phyloP scores from a whole-genome alignment of 2,113 vertebrate genomes.

The Anseranas semipalmata region DNA sequence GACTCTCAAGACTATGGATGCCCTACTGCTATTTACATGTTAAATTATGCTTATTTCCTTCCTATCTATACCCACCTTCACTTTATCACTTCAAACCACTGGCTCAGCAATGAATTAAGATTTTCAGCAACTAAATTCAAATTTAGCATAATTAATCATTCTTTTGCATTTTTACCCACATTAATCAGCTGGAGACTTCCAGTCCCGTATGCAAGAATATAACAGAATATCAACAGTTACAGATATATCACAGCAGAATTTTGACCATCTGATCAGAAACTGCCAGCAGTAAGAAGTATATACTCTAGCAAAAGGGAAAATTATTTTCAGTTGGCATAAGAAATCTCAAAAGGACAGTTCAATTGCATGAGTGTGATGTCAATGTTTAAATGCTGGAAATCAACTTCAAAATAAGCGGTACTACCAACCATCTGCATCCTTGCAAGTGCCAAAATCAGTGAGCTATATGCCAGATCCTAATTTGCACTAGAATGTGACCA shows the following conservation, averaged over 20 bases:
- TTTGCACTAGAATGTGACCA: neutral
- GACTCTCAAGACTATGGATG: neutral
- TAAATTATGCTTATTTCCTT: neutral
- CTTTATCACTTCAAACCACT: neutral
- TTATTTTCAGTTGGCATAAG: neutral
- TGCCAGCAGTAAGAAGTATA: neutral
- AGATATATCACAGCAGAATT: neutral
- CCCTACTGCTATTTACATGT: neutral
- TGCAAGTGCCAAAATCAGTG: neutral
- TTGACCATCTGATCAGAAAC: neutral
- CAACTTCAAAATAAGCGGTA: neutral
- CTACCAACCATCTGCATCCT: neutral
- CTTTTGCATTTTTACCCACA: neutral
- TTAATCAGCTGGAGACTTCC: neutral
- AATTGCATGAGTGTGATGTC: neutral
- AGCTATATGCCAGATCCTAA: neutral
- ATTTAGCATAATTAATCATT: neutral
- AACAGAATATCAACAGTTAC: neutral
- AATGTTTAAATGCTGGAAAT: neutral
- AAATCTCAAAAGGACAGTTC: neutral
- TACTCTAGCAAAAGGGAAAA: neutral
- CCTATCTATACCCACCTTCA: neutral
- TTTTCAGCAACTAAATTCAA: neutral
- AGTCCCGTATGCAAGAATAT: neutral
- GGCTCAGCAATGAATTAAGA: neutral